Conservation (phyloP, 1,140 invertebrate species). For the Spodoptera litura region DNA sequence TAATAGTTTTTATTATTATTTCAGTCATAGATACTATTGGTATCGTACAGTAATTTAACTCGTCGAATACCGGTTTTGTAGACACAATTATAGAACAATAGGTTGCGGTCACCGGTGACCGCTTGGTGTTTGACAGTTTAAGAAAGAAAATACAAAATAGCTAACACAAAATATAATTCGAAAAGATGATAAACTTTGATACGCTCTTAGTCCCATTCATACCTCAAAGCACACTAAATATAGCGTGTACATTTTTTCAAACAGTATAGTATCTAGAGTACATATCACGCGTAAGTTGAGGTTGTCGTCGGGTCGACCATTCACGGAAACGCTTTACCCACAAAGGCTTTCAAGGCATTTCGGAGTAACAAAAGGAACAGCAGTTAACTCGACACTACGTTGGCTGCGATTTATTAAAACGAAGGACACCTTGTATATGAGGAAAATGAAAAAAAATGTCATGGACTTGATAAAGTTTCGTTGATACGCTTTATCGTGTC, state of each 20-base stretch:
- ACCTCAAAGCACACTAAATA: background rate
- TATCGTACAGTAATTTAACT: too few relatives aligned
- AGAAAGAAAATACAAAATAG: too few relatives aligned
- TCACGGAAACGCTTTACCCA: conserved; percentile 55
- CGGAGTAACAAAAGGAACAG: conserved; percentile 52
- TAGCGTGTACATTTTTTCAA: conserved; percentile 11
- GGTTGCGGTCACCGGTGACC: too few relatives aligned
- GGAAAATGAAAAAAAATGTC: background rate
- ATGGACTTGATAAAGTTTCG: background rate
- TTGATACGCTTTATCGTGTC: too few relatives aligned
- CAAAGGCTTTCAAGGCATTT: conserved; percentile 56
- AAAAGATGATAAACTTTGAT: too few relatives aligned
- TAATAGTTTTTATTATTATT: too few relatives aligned
- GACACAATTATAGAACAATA: too few relatives aligned
- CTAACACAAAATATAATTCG: too few relatives aligned
- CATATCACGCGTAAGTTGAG: conserved; percentile 21
- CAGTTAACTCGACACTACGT: conserved; percentile 46
- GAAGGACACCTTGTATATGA: background rate
- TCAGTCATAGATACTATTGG: too few relatives aligned
- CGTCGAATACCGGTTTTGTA: too few relatives aligned
- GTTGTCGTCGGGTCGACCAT: conserved; percentile 33
- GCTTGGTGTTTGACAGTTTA: too few relatives aligned
- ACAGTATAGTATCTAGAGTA: background rate
- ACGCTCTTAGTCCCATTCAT: background rate
- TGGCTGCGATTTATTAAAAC: conserved; percentile 43